These are phyloP conservation scores for Ceryle rudis DNA, from an alignment of 2,797 vertebrate genomes.

Conservation along the genomic window DNA sequence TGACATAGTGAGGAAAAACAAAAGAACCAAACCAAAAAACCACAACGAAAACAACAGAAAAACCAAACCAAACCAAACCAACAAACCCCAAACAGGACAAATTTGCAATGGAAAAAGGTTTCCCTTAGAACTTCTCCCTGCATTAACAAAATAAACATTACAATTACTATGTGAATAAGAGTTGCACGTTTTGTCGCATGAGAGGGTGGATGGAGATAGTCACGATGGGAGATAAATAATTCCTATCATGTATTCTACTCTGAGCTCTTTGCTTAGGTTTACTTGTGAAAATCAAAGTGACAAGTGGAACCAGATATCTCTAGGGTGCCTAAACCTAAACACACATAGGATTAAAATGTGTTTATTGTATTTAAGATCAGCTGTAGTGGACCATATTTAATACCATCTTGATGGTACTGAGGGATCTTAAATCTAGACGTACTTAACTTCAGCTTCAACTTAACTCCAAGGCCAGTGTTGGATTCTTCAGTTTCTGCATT, in stretches of 20 bases:
- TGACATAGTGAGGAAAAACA: fast-evolving
- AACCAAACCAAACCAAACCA: too few species aligned
- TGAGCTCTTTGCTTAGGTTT: background rate
- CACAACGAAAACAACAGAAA: too few species aligned
- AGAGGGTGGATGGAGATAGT: background rate
- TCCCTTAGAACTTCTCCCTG: background rate
- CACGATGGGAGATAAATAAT: background rate
- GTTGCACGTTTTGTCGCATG: background rate
- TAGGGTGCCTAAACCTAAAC: background rate
- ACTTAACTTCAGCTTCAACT: background rate
- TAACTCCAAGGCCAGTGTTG: background rate
- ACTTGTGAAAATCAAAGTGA: background rate
- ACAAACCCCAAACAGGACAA: background rate
- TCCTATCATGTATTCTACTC: background rate
- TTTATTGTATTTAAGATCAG: background rate
- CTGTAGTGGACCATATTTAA: background rate
- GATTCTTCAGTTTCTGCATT: background rate
- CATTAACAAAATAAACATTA: background rate
- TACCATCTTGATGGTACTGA: background rate
- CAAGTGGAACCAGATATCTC: background rate
- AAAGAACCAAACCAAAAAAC: too few species aligned
- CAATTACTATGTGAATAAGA: background rate
- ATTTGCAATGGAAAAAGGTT: background rate
- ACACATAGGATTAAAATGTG: background rate
- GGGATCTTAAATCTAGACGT: background rate